phyloP scores from a whole-genome alignment of 2,888 invertebrate species.

The Drosophila ustulata region DNA sequence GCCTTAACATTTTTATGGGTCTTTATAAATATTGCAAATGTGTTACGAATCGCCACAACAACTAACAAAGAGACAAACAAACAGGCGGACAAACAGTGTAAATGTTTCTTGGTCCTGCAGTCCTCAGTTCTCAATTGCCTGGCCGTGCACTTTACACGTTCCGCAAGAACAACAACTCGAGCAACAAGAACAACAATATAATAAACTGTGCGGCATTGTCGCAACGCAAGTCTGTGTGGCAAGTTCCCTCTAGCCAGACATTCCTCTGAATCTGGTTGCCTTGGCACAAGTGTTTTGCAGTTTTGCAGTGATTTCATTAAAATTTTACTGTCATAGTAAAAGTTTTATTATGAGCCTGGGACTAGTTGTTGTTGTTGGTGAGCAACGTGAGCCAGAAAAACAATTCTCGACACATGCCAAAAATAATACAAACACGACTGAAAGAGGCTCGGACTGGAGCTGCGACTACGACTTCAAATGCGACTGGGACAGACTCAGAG shows the following conservation, averaged over 20 bases:
- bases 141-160: constrained; percentile 57
- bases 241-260: constrained; percentile 27
- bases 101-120: constrained; percentile 21
- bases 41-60: constrained; percentile 50
- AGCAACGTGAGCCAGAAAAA: constrained; percentile 62
- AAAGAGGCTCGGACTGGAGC: constrained; percentile 20
- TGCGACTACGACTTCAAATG: constrained; percentile 8
- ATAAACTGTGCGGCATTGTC: constrained; percentile 26
- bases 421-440: constrained; percentile 44
- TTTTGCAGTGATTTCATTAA: constrained; percentile 75
- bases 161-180: constrained; percentile 25
- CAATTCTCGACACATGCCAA: constrained; percentile 59
- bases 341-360: constrained; percentile 71
- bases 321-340: constrained; percentile 76
- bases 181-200: constrained; percentile 19
- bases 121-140: constrained; percentile 42
- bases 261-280: constrained; percentile 14
- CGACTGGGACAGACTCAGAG: constrained; percentile 1
- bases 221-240: constrained; percentile 20
- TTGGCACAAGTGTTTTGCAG: constrained; percentile 63
- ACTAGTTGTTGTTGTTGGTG: constrained; percentile 19
- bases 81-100: constrained; percentile 17
- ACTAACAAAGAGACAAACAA: constrained; percentile 5
- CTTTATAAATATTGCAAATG: constrained; percentile 42
- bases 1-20: constrained; percentile 6